Evolutionary conservation across 1,140 invertebrate species (phyloP), one percentile per base, ranked within the genome.

Genomic region (Copidosoma floridanum): DNA sequence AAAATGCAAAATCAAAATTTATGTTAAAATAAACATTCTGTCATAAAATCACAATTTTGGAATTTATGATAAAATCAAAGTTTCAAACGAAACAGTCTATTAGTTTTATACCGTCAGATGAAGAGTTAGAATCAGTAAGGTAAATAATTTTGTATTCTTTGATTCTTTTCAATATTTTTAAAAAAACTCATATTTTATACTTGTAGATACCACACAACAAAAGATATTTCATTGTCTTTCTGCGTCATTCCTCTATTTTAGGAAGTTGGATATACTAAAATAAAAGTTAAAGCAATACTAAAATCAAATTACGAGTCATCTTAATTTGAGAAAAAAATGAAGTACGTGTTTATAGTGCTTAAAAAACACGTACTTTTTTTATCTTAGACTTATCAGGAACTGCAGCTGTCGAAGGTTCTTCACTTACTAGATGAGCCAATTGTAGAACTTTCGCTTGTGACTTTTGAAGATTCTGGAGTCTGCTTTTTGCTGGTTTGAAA

Each of bases 51-150:
- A n/a, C 82, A 99, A 99, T 83, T 99, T 99, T 82, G 98, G 98
- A 14, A 99, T 99, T 69, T 99, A 99, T 73, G 98, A 99, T 73
- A 99, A 99, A 81, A 93, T 99, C 94, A 71, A 99, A 99, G 85
- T 99, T 99, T 81, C 98, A 99, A 82, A 99, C 97, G 0, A 98
- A 99, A 81, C 98, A 99, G 84, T 97, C 95, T 71, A 99, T 99
- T 75, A 98, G 94, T 70, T 99, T 99, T 82, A 99, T 99, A 77
- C 98, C 98, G 63, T 97, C 97, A 3, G 98, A 99, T 82, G 98
- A 97, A 54, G 97, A 99, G 85, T 99, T 99, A 81, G 98, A 99
- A 81, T 85, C 99, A 5, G 99, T 99, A 98, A 94, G 95, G 89
- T 95, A 71, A 58, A 48, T 29, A 52, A 6, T 32, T 8, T 8